Percentiles rank a stretch among this genome's conserved stretches.
These are phyloP conservation scores for Crotalus horridus DNA, from an alignment of 2,113 vertebrate genomes.

Conservation along the genomic window DNA sequence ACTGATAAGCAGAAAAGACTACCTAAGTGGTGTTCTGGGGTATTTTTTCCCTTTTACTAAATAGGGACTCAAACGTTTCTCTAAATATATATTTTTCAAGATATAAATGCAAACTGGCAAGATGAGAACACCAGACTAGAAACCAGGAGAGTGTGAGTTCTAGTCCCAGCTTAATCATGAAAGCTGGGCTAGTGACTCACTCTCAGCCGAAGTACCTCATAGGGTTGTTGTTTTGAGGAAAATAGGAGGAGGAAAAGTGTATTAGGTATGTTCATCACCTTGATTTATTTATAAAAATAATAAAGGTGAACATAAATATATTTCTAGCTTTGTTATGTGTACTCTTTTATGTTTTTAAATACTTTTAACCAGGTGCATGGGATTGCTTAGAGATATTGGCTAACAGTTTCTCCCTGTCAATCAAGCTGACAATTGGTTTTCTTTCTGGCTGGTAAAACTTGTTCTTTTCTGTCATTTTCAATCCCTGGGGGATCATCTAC, in stretches of 20 bases:
- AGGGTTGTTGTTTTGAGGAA: neutral
- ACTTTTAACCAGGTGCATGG: neutral
- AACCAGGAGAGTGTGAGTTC: neutral
- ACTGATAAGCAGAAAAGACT: neutral
- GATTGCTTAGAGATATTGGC: neutral
- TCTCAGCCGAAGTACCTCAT: neutral
- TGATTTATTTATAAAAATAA: neutral
- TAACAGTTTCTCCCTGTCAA: neutral
- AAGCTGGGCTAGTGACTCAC: neutral
- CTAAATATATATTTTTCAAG: neutral
- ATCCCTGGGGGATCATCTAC: neutral
- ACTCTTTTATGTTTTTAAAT: neutral
- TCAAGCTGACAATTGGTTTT: neutral
- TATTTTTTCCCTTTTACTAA: neutral
- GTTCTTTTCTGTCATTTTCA: neutral
- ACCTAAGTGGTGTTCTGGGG: neutral
- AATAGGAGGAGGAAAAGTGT: neutral
- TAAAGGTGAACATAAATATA: neutral
- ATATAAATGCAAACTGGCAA: neutral
- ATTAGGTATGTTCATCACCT: neutral
- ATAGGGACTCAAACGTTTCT: neutral
- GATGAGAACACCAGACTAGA: neutral
- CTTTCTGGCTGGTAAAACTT: neutral
- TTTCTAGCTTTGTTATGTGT: neutral
- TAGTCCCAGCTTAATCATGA: neutral